Evolutionary conservation across 2,113 vertebrate species (phyloP), one percentile per base, ranked within the genome.

Genomic region (Geothlypis trichas): DNA sequence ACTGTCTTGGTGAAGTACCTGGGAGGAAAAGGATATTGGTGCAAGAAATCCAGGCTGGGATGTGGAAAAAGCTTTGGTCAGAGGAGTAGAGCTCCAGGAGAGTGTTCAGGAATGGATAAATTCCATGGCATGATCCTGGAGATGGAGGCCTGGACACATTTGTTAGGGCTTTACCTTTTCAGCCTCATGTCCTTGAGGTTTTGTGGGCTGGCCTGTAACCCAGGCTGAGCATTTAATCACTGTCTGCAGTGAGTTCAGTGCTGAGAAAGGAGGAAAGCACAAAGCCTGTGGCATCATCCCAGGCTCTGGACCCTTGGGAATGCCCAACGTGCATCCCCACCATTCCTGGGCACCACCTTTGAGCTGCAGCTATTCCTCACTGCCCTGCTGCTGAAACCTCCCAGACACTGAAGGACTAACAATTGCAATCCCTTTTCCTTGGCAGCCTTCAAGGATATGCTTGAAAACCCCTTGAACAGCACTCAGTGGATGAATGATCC

Each of bases 181-280:
- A 67, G 2, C 55, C 71, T 31, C 47, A 0, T 4, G 35, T 61
- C 89, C 83, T 47, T 75, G 75, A 76, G 79, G 52, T 49, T 85
- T 30, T 59, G 62, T 71, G 49, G 67, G 66, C 15, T 27, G 78
- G 88, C 16, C 57, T 63, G 1, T 71, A 83, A 83, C 76, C 71
- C 91, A 83, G 72, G 79, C 75, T 68, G 85, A 92, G 75, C 17
- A 20, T 83, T 93, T 92, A 72, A 88, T 82, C 85, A 51, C 61
- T 67, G 55, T 57, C 68, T 91, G 69, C 62, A 31, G 46, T n/a
- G 75, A 73, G 9, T 75, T 44, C 5, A 76, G 15, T n/a, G 54
- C 84, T 62, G 75, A 39, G 87, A 27, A 62, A 11, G 1, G 13
- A 81, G 73, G 26, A 10, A 47, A 24, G 39, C 30, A 0, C 37